Evolutionary conservation across 2,888 invertebrate species (phyloP).

Genomic region (Pecten maximus): DNA sequence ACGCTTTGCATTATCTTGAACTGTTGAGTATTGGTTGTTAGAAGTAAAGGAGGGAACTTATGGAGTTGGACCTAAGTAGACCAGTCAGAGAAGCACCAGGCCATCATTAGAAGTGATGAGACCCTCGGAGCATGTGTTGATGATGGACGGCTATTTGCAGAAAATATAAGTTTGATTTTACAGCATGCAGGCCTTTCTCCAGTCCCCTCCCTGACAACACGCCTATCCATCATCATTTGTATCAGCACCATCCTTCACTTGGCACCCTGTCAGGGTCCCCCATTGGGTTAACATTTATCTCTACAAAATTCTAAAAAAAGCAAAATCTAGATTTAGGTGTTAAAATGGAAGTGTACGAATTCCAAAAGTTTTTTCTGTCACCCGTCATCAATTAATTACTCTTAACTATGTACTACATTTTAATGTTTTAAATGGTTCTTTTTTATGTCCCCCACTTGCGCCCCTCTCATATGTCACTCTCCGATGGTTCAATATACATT

Average conservation of each 20-base stretch:
- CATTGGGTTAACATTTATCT: not conserved
- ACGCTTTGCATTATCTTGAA: not conserved
- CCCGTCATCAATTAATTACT: too few relatives aligned
- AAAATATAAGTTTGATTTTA: constrained; percentile 33
- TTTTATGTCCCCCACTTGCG: not conserved
- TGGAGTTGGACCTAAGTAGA: not conserved
- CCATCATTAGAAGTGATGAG: not conserved
- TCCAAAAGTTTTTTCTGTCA: too few relatives aligned
- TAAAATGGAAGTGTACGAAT: too few relatives aligned
- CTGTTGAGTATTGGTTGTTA: not conserved
- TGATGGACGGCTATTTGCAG: constrained; percentile 23
- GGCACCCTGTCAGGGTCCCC: not conserved
- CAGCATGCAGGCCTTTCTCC: not conserved
- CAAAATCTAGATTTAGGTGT: not conserved
- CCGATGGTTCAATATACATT: not conserved
- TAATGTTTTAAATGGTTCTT: too few relatives aligned
- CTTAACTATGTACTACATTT: too few relatives aligned
- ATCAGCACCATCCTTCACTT: not conserved
- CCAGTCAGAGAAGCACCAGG: not conserved
- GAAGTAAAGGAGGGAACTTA: not conserved
- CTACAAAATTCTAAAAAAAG: not conserved
- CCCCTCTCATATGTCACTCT: not conserved
- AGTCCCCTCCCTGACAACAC: constrained; percentile 2
- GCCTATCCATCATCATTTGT: constrained; percentile 16
- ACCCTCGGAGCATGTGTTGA: not conserved